phyloP scores from a whole-genome alignment of 1,140 invertebrate species.

The Zaprionus camerounensis region DNA sequence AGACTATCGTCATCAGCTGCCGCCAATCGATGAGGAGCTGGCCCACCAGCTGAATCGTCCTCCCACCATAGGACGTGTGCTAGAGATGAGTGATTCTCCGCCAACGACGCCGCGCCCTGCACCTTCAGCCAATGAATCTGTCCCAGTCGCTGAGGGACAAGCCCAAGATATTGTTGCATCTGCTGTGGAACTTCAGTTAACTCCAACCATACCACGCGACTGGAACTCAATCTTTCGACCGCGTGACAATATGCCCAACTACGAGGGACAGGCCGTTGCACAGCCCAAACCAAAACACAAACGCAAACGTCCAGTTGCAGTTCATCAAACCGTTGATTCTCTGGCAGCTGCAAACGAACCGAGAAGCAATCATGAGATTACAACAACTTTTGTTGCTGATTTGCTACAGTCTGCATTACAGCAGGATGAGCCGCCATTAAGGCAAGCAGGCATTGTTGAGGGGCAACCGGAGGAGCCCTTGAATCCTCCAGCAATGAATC shows the following conservation, averaged over 20 bases:
- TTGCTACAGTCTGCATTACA: constrained; percentile 27
- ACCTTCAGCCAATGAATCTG: background rate
- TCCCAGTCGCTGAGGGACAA: background rate
- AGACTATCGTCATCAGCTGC: constrained; percentile 36
- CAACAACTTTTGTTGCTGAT: constrained; percentile 33
- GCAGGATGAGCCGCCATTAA: background rate
- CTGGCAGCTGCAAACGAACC: background rate
- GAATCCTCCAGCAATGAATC: background rate
- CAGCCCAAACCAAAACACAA: background rate
- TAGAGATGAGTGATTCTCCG: constrained; percentile 31
- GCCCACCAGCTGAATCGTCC: background rate
- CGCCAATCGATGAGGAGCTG: constrained; percentile 60
- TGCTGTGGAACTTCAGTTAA: background rate
- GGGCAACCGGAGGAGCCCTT: background rate
- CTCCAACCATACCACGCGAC: constrained; percentile 5
- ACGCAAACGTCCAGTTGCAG: background rate
- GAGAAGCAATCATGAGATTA: constrained; percentile 27
- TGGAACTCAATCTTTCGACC: constrained; percentile 50
- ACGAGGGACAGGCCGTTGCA: background rate
- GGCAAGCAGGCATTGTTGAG: background rate
- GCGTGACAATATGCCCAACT: constrained; percentile 24
- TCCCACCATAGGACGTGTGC: constrained; percentile 13
- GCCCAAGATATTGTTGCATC: background rate
- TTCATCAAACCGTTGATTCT: background rate
- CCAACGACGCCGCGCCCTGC: background rate